Conservation (phyloP, 2,888 invertebrate species). For the Petrophora chlorosata region DNA sequence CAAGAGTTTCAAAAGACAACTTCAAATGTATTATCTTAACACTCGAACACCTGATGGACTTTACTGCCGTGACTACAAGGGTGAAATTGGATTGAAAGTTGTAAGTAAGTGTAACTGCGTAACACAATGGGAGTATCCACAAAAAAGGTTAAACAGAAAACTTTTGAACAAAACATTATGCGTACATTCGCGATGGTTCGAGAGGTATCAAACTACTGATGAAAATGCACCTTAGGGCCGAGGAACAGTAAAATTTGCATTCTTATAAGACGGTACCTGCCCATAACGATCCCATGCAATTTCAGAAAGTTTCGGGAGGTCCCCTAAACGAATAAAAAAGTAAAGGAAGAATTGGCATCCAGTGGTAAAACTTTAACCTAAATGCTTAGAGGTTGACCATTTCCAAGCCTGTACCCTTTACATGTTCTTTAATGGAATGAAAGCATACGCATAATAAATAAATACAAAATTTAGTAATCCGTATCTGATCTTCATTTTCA, state of each 20-base stretch:
- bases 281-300: constrained; percentile 49
- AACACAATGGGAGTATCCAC: constrained; percentile 2
- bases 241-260: constrained; percentile 64
- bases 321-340: constrained; percentile 36
- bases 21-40: background rate
- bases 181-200: constrained; percentile 34
- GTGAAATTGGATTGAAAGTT: background rate
- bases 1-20: background rate
- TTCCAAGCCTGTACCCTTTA: too few species aligned
- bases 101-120: background rate
- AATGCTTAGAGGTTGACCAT: constrained; percentile 25
- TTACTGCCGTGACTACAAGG: background rate
- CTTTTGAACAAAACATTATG: constrained; percentile 7
- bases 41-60: background rate
- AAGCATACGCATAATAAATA: background rate
- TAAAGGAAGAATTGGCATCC: constrained; percentile 21
- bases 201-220: constrained; percentile 44
- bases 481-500: too few species aligned
- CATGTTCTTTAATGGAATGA: background rate
- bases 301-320: constrained; percentile 32
- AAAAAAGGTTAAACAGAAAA: constrained; percentile 19
- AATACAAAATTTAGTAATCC: background rate
- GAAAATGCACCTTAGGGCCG: constrained; percentile 55
- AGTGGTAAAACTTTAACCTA: constrained; percentile 26
- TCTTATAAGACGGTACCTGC: constrained; percentile 54